Percentiles rank a stretch among this genome's conserved stretches.
phyloP scores from a whole-genome alignment of 2,797 vertebrate genomes.

The Ctenochaetus hawaiiensis region DNA sequence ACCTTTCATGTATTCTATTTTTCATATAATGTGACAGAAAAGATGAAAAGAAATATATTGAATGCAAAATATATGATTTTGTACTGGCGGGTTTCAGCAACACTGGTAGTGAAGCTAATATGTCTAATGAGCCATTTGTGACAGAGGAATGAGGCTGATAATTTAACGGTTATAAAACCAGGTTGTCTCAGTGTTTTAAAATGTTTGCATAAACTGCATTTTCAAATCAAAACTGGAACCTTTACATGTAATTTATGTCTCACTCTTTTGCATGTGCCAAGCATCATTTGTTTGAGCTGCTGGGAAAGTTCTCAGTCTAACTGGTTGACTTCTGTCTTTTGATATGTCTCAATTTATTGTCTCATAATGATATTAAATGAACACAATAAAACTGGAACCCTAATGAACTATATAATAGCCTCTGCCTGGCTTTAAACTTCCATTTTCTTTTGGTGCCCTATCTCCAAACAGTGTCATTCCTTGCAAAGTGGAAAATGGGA shows the following conservation, averaged over 20 bases:
- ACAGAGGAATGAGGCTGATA: background rate
- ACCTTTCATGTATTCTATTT: constrained; percentile 43
- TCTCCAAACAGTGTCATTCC: constrained; percentile 29
- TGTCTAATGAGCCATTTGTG: constrained; percentile 40
- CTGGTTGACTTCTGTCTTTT: constrained; percentile 50
- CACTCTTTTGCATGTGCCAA: constrained; percentile 22
- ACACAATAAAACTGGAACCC: constrained; percentile 72
- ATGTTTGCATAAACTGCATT: constrained; percentile 5
- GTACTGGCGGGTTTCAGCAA: constrained; percentile 14
- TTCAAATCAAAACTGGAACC: constrained; percentile 41
- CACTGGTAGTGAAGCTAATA: background rate
- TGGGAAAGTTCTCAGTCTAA: constrained; percentile 27
- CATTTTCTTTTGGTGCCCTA: background rate
- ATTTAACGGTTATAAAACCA: constrained; percentile 14
- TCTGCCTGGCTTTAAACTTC: constrained; percentile 25
- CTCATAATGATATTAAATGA: constrained; percentile 11
- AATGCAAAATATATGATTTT: constrained; percentile 1
- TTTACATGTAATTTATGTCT: constrained; percentile 27
- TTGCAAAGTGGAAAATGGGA: constrained; percentile 32
- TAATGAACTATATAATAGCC: constrained; percentile 31
- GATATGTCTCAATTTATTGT: constrained; percentile 72
- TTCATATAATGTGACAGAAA: constrained; percentile 15
- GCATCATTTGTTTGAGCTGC: constrained; percentile 7
- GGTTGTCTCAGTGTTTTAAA: constrained; percentile 15
- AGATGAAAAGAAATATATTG: background rate